Evolutionary conservation across 2,113 vertebrate species (phyloP).

Genomic region (Chloropsis cyanopogon): DNA sequence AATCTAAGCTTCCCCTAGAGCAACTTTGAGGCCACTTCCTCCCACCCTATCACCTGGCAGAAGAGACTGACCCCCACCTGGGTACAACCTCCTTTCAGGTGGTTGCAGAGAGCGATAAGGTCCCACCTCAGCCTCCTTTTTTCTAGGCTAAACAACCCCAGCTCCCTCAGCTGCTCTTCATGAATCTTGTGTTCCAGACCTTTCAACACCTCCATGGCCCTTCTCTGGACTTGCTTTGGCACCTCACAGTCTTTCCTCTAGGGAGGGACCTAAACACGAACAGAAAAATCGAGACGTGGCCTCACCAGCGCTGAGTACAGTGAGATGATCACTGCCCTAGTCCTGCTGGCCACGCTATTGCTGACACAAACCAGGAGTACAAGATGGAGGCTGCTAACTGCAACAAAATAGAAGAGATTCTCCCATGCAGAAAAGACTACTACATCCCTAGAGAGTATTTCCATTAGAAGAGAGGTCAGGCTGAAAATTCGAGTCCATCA

Average conservation of each 20-base stretch:
- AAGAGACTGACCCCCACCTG: neutral
- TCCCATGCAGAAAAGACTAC: neutral
- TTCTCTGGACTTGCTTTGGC: neutral
- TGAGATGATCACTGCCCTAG: neutral
- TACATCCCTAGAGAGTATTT: neutral
- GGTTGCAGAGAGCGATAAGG: fast-evolving
- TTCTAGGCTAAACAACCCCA: neutral
- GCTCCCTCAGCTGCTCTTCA: neutral
- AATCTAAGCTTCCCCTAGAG: neutral
- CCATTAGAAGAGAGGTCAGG: neutral
- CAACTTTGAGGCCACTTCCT: neutral
- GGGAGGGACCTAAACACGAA: neutral
- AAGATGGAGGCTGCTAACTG: neutral
- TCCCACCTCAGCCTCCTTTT: neutral
- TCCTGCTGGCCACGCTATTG: neutral
- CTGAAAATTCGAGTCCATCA: neutral
- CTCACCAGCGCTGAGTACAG: neutral
- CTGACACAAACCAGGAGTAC: neutral
- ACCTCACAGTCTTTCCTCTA: neutral
- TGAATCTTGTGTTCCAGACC: neutral
- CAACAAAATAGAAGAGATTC: neutral
- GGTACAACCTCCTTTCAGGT: neutral
- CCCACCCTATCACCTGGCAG: neutral
- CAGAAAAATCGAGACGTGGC: fast-evolving
- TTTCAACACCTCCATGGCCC: neutral